Base-by-base conservation (phyloP, 2,797 vertebrate species). In the Enoplosus armatus region DNA sequence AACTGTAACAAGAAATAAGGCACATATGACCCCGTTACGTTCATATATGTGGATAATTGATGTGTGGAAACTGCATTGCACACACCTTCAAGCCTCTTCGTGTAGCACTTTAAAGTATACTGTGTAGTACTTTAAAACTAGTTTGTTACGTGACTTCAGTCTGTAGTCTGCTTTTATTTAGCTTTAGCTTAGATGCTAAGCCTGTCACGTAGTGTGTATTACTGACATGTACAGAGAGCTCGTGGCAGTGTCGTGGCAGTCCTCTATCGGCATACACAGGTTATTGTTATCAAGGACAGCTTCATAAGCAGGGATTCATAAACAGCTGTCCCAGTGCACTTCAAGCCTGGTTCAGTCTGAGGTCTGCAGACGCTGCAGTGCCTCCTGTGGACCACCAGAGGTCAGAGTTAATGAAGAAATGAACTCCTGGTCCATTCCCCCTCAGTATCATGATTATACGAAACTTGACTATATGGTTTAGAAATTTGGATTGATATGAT, bases 321-420 rank as follows among this genome's bases (percentile, higher is more conserved):
- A 41, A 6, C 53, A 37, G 12, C 26, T 68, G 18, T 7, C 8
- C 20, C 11, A 8, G 54, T 22, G 1, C 27, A 54, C 15, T 62
- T 48, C 5, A 45, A 20, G 12, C 1, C 18, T 41, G 15, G 18
- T 14, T 47, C 22, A 18, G 24, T 4, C 18, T 56, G 39, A 11
- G 31, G 27, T 8, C n/a, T 51, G 47, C 16, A 20, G n/a, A 60
- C 41, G 6, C 43, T 69, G 72, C 50, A 67, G 76, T 74, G 8
- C 9, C 33, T 39, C 18, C 1, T 1, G 5, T 6, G 1, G 37
- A 31, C 77, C 79, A 43, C 67, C n/a, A 67, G 77, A 45, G 70
- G 51, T 39, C 77, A 53, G 27, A 1, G 8, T 61, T 6, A 11
- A 14, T 20, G 2, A 26, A 15, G 20, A 5, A 35, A 45, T 54